Evolutionary conservation across 2,888 invertebrate genomes (phyloP), one percentile per base, ranked within the genome.

Genomic region (Lissonota sp.): DNA sequence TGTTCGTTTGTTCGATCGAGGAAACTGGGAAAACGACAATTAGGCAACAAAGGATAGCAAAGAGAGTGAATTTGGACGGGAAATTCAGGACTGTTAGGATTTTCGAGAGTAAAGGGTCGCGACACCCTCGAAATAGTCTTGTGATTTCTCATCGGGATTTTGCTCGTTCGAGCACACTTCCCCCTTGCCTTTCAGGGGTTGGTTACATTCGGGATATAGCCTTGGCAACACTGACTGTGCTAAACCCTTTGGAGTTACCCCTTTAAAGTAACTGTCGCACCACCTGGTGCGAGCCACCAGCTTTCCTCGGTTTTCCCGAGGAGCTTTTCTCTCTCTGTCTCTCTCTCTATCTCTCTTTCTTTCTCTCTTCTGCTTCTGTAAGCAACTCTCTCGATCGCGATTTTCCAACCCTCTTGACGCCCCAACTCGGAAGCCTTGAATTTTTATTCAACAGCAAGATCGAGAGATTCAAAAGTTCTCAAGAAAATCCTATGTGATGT

Each of bases 201-300:
- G 12, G 14, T 51, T 14, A 10, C 51, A 12, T 14, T n/a, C 5
- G 5, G 4, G 42, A n/a, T 51, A 6, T 12, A n/a, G 7, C 51
- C 14, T 51, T 10, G 51, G 12, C 6, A 51, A 51, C 14, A 51
- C 51, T 51, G 51, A 51, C n/a, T 51, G 12, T 12, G 51, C 82
- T 87, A 86, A 88, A 84, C 84, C 79, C 66, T 72, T 5, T 76
- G 53, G 79, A 83, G 85, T 87, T 87, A 88, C 89, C 88, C 87
- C 86, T 87, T 87, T 86, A 88, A 88, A 87, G 84, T 88, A 88
- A 89, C 87, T 86, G 85, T 84, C 84, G 84, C 82, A 84, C 85
- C 88, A 88, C 88, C 88, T 87, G 88, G 84, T 87, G 84, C 88
- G 82, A 72, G 82, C 82, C 80, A 44, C 37, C 63, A 63, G 62